Percentiles rank a stretch among this genome's conserved stretches.
Evolutionary conservation across 2,888 invertebrate species (phyloP).

Genomic region (Tetheella fluctuosa): DNA sequence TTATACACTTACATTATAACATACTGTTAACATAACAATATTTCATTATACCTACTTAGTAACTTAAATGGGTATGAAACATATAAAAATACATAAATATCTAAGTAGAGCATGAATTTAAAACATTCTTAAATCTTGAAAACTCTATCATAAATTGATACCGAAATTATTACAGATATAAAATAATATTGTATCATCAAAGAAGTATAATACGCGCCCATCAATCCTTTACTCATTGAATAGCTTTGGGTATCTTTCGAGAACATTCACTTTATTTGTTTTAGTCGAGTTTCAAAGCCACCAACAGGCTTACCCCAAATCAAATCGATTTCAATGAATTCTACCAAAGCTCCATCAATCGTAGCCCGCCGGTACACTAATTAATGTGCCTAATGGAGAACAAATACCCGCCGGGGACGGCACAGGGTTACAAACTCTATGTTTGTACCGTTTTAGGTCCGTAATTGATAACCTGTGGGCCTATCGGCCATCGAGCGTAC

Average conservation of each 20-base stretch:
- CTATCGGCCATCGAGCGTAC: no score
- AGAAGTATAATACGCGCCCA: not conserved
- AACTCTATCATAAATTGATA: no score
- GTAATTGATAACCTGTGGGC: conserved; percentile 32
- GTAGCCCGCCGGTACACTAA: conserved; percentile 38
- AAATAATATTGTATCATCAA: no score
- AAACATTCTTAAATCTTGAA: no score
- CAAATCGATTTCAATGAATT: conserved; percentile 45
- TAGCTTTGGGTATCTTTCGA: conserved; percentile 14
- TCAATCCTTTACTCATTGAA: conserved; percentile 14
- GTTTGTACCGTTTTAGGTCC: conserved; percentile 31
- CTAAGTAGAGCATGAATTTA: no score
- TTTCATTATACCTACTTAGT: no score
- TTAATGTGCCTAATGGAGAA: conserved; percentile 48
- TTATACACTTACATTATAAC: no score
- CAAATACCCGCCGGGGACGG: conserved; percentile 38
- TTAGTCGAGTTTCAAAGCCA: conserved; percentile 28
- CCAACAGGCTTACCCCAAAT: conserved; percentile 29
- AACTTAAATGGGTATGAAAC: no score
- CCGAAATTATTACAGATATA: no score
- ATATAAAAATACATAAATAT: no score
- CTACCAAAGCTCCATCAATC: conserved; percentile 40
- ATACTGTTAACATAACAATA: no score
- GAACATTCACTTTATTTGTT: conserved; percentile 33
- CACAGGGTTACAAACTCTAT: conserved; percentile 18